phyloP scores from a whole-genome alignment of 2,113 vertebrate species.

The Amphilophus citrinellus region DNA sequence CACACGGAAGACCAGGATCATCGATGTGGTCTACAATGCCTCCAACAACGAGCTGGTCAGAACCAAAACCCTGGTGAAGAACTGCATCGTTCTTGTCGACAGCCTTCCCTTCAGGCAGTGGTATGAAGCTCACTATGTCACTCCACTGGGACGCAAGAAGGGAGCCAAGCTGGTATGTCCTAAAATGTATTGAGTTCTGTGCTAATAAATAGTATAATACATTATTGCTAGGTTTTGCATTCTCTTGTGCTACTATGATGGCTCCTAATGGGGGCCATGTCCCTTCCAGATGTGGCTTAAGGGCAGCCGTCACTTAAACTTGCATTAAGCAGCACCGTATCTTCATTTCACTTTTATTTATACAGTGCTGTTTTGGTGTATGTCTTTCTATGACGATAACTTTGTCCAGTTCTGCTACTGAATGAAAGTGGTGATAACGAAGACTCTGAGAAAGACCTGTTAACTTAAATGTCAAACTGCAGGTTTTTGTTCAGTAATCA shows the following conservation, averaged over 20 bases:
- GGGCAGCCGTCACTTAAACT: neutral
- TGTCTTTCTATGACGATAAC: conserved; percentile 89
- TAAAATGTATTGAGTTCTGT: neutral
- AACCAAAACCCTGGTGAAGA: conserved; percentile 99
- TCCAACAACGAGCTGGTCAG: conserved; percentile 98
- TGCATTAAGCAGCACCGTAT: neutral
- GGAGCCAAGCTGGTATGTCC: conserved; percentile 92
- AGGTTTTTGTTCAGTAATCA: too few species aligned
- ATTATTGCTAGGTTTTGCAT: neutral
- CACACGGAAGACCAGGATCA: conserved; percentile 97
- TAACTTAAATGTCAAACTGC: neutral
- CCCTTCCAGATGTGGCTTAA: neutral
- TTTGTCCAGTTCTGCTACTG: conserved; percentile 96
- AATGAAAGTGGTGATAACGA: conserved; percentile 83
- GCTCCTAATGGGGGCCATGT: neutral
- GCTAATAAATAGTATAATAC: neutral
- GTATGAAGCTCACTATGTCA: conserved; percentile 95
- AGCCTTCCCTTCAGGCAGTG: conserved; percentile 97
- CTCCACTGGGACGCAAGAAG: conserved; percentile 97
- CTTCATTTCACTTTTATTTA: neutral
- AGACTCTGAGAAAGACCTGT: conserved; percentile 85
- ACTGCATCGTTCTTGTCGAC: conserved; percentile 94
- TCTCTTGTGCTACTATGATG: neutral
- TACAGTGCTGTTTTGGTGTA: neutral
- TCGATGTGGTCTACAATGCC: conserved; percentile 98